These are phyloP conservation scores for Lycia hirtaria DNA, from an alignment of 2,888 invertebrate genomes.

Conservation along the genomic window DNA sequence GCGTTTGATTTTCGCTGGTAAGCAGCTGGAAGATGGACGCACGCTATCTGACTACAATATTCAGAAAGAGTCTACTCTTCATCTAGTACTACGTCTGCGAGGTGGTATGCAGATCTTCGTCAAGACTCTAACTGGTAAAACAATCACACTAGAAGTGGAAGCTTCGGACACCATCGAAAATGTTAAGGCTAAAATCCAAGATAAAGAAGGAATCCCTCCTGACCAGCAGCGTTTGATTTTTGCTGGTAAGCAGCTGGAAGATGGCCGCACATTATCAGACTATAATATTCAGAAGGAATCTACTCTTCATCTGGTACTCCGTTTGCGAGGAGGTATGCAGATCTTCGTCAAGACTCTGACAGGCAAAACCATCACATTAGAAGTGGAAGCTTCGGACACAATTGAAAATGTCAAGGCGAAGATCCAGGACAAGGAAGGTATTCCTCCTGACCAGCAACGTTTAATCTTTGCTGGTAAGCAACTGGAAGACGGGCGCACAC, in stretches of 20 bases:
- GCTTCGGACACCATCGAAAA: slow-evolving; percentile 87
- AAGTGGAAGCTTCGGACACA: slow-evolving; percentile 39
- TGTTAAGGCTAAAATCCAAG: slow-evolving; percentile 85
- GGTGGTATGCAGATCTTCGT: slow-evolving; percentile 86
- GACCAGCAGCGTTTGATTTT: slow-evolving; percentile 87
- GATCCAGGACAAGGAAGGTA: slow-evolving; percentile 44
- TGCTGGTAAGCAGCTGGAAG: slow-evolving; percentile 88
- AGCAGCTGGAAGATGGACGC: slow-evolving; percentile 51
- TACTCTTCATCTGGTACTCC: slow-evolving; percentile 36
- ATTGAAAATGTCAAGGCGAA: slow-evolving; percentile 43
- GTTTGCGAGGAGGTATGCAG: slow-evolving; percentile 43
- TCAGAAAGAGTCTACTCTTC: slow-evolving; percentile 52
- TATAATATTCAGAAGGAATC: slow-evolving; percentile 44
- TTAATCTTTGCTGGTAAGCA: slow-evolving; percentile 42
- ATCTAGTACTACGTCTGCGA: slow-evolving; percentile 47
- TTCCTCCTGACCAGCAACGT: slow-evolving; percentile 42
- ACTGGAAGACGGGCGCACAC: slow-evolving; percentile 39
- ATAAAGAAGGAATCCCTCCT: slow-evolving; percentile 82
- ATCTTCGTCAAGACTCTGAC: slow-evolving; percentile 42
- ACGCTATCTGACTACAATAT: slow-evolving; percentile 50
- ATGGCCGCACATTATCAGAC: slow-evolving; percentile 81
- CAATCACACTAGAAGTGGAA: slow-evolving; percentile 84
- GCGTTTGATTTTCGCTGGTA: slow-evolving; percentile 49
- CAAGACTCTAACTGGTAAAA: slow-evolving; percentile 86
- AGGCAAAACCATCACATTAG: slow-evolving; percentile 39